A percentile compares a stretch with the other conserved stretches of the same genome.
Conservation (phyloP, 2,113 vertebrate genomes). For the Chaetodon auriga region DNA sequence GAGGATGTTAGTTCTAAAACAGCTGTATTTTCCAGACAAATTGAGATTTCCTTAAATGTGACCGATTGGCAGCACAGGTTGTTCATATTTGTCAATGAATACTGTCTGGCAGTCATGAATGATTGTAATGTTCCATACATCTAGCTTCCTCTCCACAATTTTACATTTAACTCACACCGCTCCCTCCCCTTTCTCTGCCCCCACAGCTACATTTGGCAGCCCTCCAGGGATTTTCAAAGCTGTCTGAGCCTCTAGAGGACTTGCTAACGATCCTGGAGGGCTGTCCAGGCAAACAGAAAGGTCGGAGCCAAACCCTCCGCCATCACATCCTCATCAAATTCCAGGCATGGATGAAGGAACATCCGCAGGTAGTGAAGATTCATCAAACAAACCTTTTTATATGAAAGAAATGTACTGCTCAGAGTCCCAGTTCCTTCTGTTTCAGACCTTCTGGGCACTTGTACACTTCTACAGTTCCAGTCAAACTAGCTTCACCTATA, state of each 20-base stretch:
- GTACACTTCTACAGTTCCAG: background rate
- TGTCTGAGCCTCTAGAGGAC: conserved; percentile 75
- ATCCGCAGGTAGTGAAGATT: conserved; percentile 62
- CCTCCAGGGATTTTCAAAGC: conserved; percentile 76
- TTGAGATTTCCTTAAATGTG: no score
- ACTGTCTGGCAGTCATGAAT: background rate
- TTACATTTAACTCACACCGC: conserved; percentile 16
- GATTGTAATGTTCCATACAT: conserved; percentile 10
- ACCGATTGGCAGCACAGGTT: background rate
- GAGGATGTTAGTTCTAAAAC: background rate
- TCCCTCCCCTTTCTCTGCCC: background rate
- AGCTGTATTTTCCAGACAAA: background rate
- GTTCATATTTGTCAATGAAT: background rate
- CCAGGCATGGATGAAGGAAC: conserved; percentile 73
- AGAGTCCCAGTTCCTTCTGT: background rate
- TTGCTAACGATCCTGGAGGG: conserved; percentile 80
- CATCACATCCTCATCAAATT: conserved; percentile 81
- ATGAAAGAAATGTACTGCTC: conserved; percentile 1
- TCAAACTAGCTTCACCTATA: background rate
- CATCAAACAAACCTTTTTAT: background rate
- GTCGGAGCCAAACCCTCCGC: conserved; percentile 70
- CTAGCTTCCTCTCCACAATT: background rate
- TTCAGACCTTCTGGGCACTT: background rate
- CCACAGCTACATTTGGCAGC: conserved; percentile 72
- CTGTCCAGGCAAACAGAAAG: conserved; percentile 75